A percentile compares a stretch with the other conserved stretches of the same genome.
Evolutionary conservation across 2,888 invertebrate species (phyloP).

Genomic region (Nephrotoma appendiculata): DNA sequence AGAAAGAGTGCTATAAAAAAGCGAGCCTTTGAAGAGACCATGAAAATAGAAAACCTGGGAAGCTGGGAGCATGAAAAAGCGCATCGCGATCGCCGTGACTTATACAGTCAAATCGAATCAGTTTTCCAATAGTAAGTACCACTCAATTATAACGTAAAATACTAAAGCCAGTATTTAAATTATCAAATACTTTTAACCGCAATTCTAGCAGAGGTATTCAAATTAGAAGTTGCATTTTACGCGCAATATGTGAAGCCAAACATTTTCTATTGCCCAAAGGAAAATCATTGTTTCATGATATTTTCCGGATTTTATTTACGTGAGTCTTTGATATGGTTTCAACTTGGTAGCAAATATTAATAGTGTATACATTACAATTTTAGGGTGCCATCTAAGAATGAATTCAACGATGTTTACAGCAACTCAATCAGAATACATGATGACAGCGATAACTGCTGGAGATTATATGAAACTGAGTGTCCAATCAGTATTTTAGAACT

Average conservation of each 20-base stretch:
- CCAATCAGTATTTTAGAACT: constrained; percentile 1
- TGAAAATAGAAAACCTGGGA: background rate
- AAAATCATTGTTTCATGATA: constrained; percentile 48
- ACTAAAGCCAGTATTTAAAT: no score
- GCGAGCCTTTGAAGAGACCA: background rate
- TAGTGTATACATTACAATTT: background rate
- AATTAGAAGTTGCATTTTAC: constrained; percentile 37
- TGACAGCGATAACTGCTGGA: background rate
- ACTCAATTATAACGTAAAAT: no score
- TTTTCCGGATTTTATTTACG: constrained; percentile 48
- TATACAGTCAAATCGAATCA: background rate
- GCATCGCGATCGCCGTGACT: background rate
- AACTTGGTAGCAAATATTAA: no score
- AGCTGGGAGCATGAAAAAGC: background rate
- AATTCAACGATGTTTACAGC: constrained; percentile 1
- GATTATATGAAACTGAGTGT: background rate
- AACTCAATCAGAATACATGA: background rate
- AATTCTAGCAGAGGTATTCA: background rate
- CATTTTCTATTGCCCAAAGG: constrained; percentile 41
- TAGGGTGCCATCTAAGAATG: background rate
- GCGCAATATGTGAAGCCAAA: constrained; percentile 52
- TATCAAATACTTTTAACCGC: background rate
- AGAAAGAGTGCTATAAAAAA: background rate
- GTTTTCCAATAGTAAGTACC: background rate
- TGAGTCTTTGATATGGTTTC: constrained; percentile 23